Evolutionary conservation across 2,113 vertebrate species (phyloP).

Genomic region (Paraplagusia blochii): DNA sequence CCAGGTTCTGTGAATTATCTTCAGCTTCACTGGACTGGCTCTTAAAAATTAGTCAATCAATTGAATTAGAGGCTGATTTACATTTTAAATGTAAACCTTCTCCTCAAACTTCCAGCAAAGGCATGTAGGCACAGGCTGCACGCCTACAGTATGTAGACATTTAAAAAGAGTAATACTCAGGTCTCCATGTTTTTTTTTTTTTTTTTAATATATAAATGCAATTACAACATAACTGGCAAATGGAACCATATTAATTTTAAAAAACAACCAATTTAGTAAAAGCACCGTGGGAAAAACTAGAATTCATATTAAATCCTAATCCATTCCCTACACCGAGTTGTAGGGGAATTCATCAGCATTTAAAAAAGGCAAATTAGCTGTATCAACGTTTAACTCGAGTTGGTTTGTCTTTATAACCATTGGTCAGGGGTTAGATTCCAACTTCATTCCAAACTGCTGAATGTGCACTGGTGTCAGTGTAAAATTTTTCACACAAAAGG

Average conservation of each 20-base stretch:
- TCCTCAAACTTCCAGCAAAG: not conserved
- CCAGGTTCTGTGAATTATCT: constrained; percentile 6
- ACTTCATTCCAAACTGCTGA: too few species aligned
- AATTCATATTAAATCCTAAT: too few species aligned
- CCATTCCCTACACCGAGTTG: too few species aligned
- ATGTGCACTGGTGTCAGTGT: too few species aligned
- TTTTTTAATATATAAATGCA: too few species aligned
- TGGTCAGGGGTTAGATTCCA: too few species aligned
- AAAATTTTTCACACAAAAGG: too few species aligned
- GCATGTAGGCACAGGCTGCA: not conserved
- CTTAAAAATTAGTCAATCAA: constrained; percentile 7
- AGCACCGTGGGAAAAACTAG: constrained; percentile 1
- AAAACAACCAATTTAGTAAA: not conserved
- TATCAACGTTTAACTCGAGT: too few species aligned
- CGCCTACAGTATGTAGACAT: constrained; percentile 1
- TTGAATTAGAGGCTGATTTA: constrained; percentile 14
- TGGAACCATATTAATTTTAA: not conserved
- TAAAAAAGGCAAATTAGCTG: too few species aligned
- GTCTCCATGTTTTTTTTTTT: too few species aligned
- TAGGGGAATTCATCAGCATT: too few species aligned
- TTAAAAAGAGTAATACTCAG: not conserved
- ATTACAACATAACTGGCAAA: not conserved
- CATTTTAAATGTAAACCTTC: constrained; percentile 11
- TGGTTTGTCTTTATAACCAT: too few species aligned
- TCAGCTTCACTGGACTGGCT: not conserved